Base-by-base conservation (phyloP, 2,113 vertebrate genomes). In the Microcebus lehilahytsara region DNA sequence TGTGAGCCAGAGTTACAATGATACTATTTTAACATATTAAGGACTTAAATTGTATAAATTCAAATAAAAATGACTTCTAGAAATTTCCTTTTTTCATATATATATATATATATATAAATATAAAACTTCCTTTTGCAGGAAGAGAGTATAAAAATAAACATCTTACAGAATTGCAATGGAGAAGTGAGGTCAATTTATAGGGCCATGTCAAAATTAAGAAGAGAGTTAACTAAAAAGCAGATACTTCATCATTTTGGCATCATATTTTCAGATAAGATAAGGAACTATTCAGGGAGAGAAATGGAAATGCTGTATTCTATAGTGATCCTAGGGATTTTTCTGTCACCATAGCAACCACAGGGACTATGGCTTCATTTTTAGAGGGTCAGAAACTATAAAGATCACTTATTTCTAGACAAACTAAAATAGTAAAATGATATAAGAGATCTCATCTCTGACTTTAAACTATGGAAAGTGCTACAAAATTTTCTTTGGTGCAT, bases 321-420 rank as follows among this genome's bases (percentile, higher is more conserved):
- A 77, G 34, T 94, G 79, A 95, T 95, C 8, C 42, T 88, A 53
- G 53, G 56, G 66, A 94, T 80, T 95, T 97, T 94, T 93, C 49
- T 71, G 53, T 97, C 77, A 94, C 93, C 94, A 97, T 97, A 91
- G 96, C 53, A 97, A 97, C 93, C 90, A 49, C 20, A 79, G 67
- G 53, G n/a, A 96, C 27, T 80, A 69, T 72, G 42, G 34, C 95
- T 98, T 96, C 83, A 89, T 88, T 97, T 96, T 96, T 87, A 78
- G 75, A 91, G 92, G 86, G 93, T 97, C 95, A 93, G 83, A 96
- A 97, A 71, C 85, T 93, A 78, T 96, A 95, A 98, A 95, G 86
- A 95, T 96, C 80, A 96, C 51, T 96, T 97, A 96, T 96, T 97
- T 96, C 90, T 92, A 85, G 87, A 96, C 51, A 75, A 97, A 96